A percentile compares a stretch with the other conserved stretches of the same genome.
Conservation (phyloP, 2,888 invertebrate genomes). For the Drosophila neotestacea region DNA sequence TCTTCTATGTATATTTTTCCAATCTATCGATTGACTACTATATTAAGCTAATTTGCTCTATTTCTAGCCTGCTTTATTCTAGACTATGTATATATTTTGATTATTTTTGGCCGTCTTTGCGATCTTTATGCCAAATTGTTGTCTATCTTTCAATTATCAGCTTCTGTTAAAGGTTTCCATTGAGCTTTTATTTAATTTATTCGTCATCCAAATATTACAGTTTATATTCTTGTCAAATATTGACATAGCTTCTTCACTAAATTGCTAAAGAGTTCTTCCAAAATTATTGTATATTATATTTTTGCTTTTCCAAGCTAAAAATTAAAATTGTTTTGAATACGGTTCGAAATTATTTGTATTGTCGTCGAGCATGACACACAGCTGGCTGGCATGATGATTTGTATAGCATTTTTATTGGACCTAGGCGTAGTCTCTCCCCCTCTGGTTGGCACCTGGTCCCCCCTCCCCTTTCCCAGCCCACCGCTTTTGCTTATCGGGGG, state of each 20-base stretch:
- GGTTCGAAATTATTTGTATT: constrained; percentile 9
- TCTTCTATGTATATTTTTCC: no score
- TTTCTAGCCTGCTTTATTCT: neutral
- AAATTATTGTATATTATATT: neutral
- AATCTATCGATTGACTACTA: no score
- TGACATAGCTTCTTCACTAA: neutral
- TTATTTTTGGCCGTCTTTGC: no score
- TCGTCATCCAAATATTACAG: no score
- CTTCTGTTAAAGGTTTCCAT: no score
- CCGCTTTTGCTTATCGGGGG: constrained; percentile 29
- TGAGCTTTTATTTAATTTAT: no score
- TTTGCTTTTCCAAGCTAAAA: neutral
- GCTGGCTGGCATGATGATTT: constrained; percentile 20
- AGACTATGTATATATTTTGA: neutral
- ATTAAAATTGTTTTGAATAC: constrained; percentile 11
- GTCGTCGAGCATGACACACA: constrained; percentile 45
- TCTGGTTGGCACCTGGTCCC: constrained; percentile 16
- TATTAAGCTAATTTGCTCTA: no score
- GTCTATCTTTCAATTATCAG: no score
- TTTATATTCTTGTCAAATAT: neutral
- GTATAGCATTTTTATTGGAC: constrained; percentile 45
- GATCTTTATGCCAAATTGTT: no score
- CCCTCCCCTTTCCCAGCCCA: constrained; percentile 1
- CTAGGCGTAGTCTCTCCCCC: constrained; percentile 3
- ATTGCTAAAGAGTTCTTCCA: neutral